Conservation (phyloP, 2,797 vertebrate genomes). For the Euthynnus affinis region DNA sequence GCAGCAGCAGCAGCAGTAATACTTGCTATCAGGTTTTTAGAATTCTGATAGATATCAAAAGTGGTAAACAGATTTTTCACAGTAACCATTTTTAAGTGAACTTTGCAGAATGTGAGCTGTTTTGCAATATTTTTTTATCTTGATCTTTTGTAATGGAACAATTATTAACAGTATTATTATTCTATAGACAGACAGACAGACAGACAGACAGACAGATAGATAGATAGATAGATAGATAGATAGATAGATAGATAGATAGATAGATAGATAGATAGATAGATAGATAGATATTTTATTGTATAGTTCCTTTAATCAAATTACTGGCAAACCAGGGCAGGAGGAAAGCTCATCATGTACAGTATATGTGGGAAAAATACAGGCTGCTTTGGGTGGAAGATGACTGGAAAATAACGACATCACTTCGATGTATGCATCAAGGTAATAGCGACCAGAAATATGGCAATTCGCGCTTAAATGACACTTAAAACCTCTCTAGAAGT, state of each 20-base stretch:
- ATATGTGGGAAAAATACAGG: not conserved
- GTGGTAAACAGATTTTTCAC: too few species aligned
- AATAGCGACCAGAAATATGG: not conserved
- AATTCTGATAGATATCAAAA: too few species aligned
- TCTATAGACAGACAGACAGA: not conserved
- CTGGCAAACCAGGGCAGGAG: not conserved
- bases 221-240: too few species aligned
- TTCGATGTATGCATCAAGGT: not conserved
- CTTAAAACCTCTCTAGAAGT: not conserved
- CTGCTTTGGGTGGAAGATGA: not conserved
- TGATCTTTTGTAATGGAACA: too few species aligned
- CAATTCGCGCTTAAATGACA: not conserved
- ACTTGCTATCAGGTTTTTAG: too few species aligned
- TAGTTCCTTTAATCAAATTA: not conserved
- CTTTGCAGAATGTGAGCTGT: too few species aligned
- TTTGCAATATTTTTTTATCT: too few species aligned
- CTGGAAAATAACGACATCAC: not conserved
- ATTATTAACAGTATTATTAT: too few species aligned
- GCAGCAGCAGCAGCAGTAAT: too few species aligned
- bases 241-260: constrained; percentile 42
- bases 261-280: constrained; percentile 55
- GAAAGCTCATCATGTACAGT: not conserved
- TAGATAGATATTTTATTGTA: constrained; percentile 34
- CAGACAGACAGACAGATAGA: not conserved
- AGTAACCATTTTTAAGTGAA: too few species aligned